Base-by-base conservation (phyloP, 2,888 invertebrate species). In the Thereva unica region DNA sequence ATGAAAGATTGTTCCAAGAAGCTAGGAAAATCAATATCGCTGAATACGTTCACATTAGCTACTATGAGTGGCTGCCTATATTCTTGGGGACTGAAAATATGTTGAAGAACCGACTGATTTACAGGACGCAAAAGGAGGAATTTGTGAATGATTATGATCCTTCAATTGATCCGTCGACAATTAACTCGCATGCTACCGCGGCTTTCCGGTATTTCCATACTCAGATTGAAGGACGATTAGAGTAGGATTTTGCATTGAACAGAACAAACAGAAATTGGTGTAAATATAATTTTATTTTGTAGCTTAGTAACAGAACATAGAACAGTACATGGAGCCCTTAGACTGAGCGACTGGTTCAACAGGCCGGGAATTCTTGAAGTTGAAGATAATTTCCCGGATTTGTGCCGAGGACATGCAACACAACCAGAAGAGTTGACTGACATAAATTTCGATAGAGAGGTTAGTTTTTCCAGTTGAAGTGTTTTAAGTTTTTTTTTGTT, bases 371-470 rank as follows among this genome's bases (percentile, higher is more conserved):
- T 85, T 63, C 78, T 85, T 66, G 85, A 85, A 73, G 77, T 79
- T 37, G 81, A 79, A 38, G 81, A 83, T 67, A 84, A 84, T 73
- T 89, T 91, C 74, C 90, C 91, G 76, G 87, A 88, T 69, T 83
- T 93, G 64, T 84, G 88, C 1, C 83, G 93, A 80, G 92, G 93
- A 5, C 83, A 94, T 75, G 83, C 89, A 3, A 87, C 87, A 9
- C 93, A 95, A 76, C 88, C 89, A 1, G 87, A 91, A 78, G 87
- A 89, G 74, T 85, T 85, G 71, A 87, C 90, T 68, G 94, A 95
- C 78, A 88, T 87, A 71, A 91, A 84, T 79, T 90, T 90, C 80
- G 89, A 91, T 72, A 71, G 74, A 70, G 80, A 81, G 75, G 80
- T 78, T 68, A 54, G 67, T 67, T 12, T n/a, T 35, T 23, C 23